A percentile compares a stretch with the other conserved stretches of the same genome.
Evolutionary conservation across 2,888 invertebrate species (phyloP).

Genomic region (Platynereis dumerilii): DNA sequence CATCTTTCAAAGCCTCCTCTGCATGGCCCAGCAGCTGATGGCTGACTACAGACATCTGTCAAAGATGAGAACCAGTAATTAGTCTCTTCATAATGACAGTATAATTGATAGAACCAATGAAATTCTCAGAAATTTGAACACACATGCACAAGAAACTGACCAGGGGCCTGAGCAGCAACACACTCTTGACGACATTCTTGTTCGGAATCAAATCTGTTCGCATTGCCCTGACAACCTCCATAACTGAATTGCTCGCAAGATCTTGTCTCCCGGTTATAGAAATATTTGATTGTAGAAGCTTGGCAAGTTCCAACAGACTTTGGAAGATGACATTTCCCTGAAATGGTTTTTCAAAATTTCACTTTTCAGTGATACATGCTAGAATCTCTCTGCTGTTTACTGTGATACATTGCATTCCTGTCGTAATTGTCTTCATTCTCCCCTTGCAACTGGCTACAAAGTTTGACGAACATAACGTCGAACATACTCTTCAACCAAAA

Average conservation of each 20-base stretch:
- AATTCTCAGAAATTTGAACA: no score
- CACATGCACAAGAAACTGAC: slow-evolving; percentile 17
- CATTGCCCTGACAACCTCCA: slow-evolving; percentile 90
- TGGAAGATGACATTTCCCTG: slow-evolving; percentile 39
- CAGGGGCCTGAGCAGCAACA: slow-evolving; percentile 32
- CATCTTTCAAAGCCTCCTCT: slow-evolving; percentile 34
- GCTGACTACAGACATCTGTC: slow-evolving; percentile 44
- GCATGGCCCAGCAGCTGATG: slow-evolving; percentile 44
- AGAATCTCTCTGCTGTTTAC: no score
- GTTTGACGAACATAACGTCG: no score
- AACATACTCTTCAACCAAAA: no score
- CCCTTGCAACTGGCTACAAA: no score
- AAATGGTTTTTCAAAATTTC: no score
- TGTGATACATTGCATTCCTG: neutral
- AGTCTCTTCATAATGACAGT: no score
- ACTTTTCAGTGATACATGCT: no score
- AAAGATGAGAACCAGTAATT: no score
- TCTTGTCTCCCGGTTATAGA: slow-evolving; percentile 78
- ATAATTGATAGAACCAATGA: no score
- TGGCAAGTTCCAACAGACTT: slow-evolving; percentile 45
- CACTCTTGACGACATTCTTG: slow-evolving; percentile 42
- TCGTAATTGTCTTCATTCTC: neutral
- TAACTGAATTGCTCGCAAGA: slow-evolving; percentile 77
- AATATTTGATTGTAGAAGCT: slow-evolving; percentile 69
- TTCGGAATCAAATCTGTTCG: slow-evolving; percentile 52